These are phyloP conservation scores for Chloebia gouldiae DNA, from an alignment of 2,113 vertebrate species.

Conservation along the genomic window DNA sequence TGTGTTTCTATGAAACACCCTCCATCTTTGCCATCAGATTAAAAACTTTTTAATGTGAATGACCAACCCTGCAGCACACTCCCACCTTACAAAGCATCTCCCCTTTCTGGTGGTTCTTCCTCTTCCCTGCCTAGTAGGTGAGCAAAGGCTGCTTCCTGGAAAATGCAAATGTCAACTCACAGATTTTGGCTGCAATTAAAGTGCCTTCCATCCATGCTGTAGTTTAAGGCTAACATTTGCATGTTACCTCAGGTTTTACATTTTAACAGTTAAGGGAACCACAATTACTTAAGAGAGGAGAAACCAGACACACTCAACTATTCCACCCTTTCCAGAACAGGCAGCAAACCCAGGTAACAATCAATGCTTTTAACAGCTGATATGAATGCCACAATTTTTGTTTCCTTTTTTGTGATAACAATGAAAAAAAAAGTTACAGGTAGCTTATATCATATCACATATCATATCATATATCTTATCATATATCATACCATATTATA, in stretches of 20 bases:
- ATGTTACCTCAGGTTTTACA: not conserved
- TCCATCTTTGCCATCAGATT: not conserved
- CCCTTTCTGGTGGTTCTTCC: not conserved
- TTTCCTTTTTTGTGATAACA: not conserved
- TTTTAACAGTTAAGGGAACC: fast-evolving
- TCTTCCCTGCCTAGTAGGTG: not conserved
- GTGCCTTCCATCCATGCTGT: not conserved
- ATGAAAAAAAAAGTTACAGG: not conserved
- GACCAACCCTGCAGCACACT: not conserved
- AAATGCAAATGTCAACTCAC: not conserved
- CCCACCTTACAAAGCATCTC: not conserved
- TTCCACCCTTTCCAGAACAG: not conserved
- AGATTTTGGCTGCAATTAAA: not conserved
- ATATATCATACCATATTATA: too few species aligned
- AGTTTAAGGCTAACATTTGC: not conserved
- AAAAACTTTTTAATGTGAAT: not conserved
- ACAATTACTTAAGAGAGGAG: not conserved
- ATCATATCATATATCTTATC: too few species aligned
- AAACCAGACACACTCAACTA: not conserved
- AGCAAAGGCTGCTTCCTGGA: not conserved
- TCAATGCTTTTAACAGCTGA: not conserved
- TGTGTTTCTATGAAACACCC: not conserved
- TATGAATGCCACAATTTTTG: not conserved
- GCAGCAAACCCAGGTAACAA: not conserved
- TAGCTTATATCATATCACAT: too few species aligned